Base-by-base conservation (phyloP, 2,797 vertebrate genomes). In the Manis pentadactyla region DNA sequence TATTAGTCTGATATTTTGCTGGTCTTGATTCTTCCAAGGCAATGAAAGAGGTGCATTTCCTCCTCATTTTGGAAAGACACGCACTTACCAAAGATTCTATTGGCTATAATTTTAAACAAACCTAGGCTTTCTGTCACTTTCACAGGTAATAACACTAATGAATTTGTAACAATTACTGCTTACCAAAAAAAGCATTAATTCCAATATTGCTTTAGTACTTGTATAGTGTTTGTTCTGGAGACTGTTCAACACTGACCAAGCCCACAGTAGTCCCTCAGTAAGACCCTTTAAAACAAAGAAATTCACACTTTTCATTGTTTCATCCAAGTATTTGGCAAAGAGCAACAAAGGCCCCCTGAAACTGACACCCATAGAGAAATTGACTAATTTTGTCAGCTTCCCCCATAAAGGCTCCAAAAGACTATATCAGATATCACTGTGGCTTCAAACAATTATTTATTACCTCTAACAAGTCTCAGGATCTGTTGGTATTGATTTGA, bases 1-100 rank as follows among this genome's bases (percentile, higher is more conserved):
- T 57, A 46, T 93, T 90, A 81, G 29, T 49, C 49, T 87, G 34
- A 91, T 77, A 39, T 84, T 96, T 94, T 96, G 5, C 59, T 89
- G 73, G 39, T 74, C 90, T 93, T 90, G 1, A 17, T 66, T 82
- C 57, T 93, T 29, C 29, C 34, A 18, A 87, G 84, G 86, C 95
- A 88, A 79, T 87, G 7, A 79, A 94, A 96, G 21, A 63, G 95
- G 14, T 74, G 21, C 31, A 94, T 27, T 77, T 90, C 31, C 82
- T 93, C 89, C 46, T 73, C 93, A 1, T 87, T 92, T 92, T 61
- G 10, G 25, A 89, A 93, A 95, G 39, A 74, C 21, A 81, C 19
- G 31, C 17, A 71, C 42, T 95, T 92, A 74, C 3, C 63, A 82
- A 94, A 86, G 42, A 55, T 69, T 74, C 39, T 68, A 83, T 51